These are phyloP conservation scores for Pantherophis alleghaniensis DNA, from an alignment of 2,797 vertebrate species.

Conservation along the genomic window DNA sequence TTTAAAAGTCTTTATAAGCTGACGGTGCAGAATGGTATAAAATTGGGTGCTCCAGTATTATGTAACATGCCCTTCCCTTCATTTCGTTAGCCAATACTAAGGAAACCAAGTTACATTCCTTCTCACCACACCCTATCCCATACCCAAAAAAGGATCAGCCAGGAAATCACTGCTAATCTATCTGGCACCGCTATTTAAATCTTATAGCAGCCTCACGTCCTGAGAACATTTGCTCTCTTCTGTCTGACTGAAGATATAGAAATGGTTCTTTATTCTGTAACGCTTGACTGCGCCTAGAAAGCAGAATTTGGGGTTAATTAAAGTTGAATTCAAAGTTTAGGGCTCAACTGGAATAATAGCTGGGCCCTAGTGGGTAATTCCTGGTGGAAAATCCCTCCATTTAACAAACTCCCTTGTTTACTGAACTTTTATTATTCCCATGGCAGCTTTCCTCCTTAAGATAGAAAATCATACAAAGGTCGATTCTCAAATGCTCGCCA, in stretches of 20 bases:
- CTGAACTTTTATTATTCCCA: neutral
- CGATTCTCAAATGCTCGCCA: slow-evolving; percentile 62
- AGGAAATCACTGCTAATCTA: neutral
- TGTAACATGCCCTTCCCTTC: neutral
- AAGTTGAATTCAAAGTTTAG: neutral
- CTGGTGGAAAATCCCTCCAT: neutral
- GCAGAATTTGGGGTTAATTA: neutral
- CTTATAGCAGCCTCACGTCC: neutral
- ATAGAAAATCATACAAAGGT: accelerated
- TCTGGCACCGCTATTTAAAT: neutral
- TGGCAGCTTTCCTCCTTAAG: neutral
- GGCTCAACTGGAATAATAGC: neutral
- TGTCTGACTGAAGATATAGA: neutral
- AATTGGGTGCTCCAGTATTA: neutral
- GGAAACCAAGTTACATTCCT: neutral
- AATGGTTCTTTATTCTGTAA: neutral
- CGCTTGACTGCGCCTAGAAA: neutral
- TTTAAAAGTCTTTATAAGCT: neutral
- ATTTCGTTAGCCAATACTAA: neutral
- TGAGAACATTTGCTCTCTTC: neutral
- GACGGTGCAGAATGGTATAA: neutral
- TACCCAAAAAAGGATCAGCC: neutral
- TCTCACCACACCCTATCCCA: neutral
- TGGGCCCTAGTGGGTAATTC: neutral
- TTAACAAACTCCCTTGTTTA: neutral